phyloP scores from a whole-genome alignment of 2,797 vertebrate genomes.

The Acanthurus leucopareius region DNA sequence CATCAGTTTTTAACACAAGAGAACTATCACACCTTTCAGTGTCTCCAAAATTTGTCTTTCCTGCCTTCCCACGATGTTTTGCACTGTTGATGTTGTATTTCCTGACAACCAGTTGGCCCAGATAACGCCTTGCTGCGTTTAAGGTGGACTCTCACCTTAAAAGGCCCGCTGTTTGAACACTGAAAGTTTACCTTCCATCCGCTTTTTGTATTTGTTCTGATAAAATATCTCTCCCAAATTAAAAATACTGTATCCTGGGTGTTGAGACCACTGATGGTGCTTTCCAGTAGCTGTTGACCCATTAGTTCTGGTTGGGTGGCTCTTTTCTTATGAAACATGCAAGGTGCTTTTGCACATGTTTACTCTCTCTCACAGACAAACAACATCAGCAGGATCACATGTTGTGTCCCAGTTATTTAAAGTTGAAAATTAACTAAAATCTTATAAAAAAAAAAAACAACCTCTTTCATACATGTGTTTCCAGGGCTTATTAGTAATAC shows the following conservation, averaged over 20 bases:
- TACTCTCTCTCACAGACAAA: constrained; percentile 2
- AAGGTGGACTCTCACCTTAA: constrained; percentile 21
- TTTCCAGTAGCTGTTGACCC: constrained; percentile 65
- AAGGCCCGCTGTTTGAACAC: constrained; percentile 47
- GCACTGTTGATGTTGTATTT: constrained; percentile 42
- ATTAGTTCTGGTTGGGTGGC: constrained; percentile 58
- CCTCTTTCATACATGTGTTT: neutral
- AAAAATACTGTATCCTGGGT: constrained; percentile 32
- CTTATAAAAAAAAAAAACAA: no score
- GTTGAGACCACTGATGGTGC: constrained; percentile 30
- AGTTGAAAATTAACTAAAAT: neutral
- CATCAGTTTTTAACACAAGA: no score
- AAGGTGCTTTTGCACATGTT: constrained; percentile 37
- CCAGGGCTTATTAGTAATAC: neutral
- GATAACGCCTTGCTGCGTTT: constrained; percentile 27
- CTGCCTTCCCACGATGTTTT: constrained; percentile 30
- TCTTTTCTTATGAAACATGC: constrained; percentile 64
- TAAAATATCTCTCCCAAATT: constrained; percentile 57
- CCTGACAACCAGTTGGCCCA: constrained; percentile 24
- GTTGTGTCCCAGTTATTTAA: neutral
- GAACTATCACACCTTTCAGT: no score
- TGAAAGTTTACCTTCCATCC: constrained; percentile 28
- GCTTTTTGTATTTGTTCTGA: constrained; percentile 63
- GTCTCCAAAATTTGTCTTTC: neutral
- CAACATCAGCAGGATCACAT: constrained; percentile 14